These are phyloP conservation scores for Drosophila pruinosa DNA, from an alignment of 1,140 invertebrate species.

Conservation along the genomic window DNA sequence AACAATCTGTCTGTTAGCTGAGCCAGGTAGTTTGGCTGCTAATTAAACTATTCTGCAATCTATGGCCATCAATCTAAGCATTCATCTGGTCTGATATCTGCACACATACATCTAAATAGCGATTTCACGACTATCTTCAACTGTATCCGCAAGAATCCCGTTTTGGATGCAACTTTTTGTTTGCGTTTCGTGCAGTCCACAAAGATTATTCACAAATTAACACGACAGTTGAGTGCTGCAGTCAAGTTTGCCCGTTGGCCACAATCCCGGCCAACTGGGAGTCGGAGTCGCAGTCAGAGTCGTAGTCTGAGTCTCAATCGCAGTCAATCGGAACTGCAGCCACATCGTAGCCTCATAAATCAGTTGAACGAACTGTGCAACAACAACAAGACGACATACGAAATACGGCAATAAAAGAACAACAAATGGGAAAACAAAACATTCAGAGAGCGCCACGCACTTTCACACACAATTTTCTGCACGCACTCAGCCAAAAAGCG, in stretches of 20 bases:
- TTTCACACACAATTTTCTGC: conserved; percentile 81
- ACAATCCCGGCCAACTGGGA: not conserved
- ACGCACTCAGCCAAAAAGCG: conserved; percentile 80
- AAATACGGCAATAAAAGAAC: conserved; percentile 39
- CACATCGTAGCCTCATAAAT: conserved; percentile 58
- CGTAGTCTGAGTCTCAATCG: conserved; percentile 12
- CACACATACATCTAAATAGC: not conserved
- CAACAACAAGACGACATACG: conserved; percentile 47
- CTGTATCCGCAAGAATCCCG: conserved; percentile 21
- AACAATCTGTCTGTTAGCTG: not conserved
- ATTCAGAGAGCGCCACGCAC: conserved; percentile 72
- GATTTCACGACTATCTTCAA: conserved; percentile 6
- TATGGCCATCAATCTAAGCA: conserved; percentile 26
- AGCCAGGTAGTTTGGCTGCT: not conserved
- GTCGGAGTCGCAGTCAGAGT: not conserved
- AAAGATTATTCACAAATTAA: conserved; percentile 76
- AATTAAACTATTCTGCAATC: conserved; percentile 32
- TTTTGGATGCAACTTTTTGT: conserved; percentile 39
- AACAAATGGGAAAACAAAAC: conserved; percentile 57
- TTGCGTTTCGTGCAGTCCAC: conserved; percentile 55
- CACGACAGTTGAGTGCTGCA: conserved; percentile 22
- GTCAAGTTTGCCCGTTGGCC: not conserved
- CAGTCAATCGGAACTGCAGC: conserved; percentile 59
- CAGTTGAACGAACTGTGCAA: conserved; percentile 59
- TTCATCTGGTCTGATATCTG: conserved; percentile 11